A percentile compares a stretch with the other conserved stretches of the same genome.
Conservation (phyloP, 2,888 invertebrate genomes). For the Drosophila borealis region DNA sequence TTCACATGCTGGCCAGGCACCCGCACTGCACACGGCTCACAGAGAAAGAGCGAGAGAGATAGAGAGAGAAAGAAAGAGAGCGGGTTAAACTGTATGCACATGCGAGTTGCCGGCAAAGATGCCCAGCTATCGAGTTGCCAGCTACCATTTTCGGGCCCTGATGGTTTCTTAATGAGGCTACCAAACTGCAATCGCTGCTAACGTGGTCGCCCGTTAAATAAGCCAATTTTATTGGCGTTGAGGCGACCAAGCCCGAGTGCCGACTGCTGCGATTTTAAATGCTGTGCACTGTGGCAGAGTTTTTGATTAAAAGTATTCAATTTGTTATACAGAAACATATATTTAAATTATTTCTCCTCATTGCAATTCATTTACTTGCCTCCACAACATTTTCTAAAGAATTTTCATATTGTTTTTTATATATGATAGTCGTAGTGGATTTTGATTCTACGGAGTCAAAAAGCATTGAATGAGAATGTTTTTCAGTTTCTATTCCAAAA, state of each 20-base stretch:
- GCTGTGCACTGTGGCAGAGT: constrained; percentile 26
- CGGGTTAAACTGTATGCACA: constrained; percentile 4
- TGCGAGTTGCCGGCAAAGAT: constrained; percentile 34
- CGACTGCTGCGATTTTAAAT: constrained; percentile 40
- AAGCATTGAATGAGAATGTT: too few species aligned
- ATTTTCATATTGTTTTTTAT: too few species aligned
- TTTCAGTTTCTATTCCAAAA: too few species aligned
- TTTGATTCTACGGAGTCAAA: too few species aligned
- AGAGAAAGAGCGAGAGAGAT: too few species aligned
- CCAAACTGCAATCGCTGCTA: constrained; percentile 48
- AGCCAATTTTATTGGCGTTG: constrained; percentile 35
- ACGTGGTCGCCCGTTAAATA: constrained; percentile 52
- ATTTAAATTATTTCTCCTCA: too few species aligned
- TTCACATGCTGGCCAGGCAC: not conserved
- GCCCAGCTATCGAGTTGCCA: constrained; percentile 15
- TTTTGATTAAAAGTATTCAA: not conserved
- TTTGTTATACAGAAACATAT: too few species aligned
- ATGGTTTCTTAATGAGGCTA: constrained; percentile 71
- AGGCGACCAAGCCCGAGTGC: constrained; percentile 7
- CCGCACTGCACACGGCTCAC: constrained; percentile 5
- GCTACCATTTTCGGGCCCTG: constrained; percentile 44
- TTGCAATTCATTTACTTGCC: too few species aligned
- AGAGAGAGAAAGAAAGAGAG: too few species aligned
- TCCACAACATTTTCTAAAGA: too few species aligned
- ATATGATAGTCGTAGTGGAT: too few species aligned